A percentile compares a stretch with the other conserved stretches of the same genome.
Conservation (phyloP, 2,797 vertebrate genomes). For the Rhinogobio ventralis region DNA sequence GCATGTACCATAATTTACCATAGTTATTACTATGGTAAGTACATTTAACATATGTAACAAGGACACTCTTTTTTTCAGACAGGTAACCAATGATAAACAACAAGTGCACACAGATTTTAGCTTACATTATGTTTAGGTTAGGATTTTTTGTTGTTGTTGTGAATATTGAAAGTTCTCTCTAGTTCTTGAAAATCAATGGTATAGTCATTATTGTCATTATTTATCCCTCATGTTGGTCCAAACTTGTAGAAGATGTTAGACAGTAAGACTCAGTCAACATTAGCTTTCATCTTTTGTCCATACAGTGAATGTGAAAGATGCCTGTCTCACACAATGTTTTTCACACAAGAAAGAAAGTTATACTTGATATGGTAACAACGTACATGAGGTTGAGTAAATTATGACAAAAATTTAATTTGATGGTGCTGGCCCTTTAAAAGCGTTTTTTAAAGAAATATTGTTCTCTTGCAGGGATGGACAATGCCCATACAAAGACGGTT, state of each 20-base stretch:
- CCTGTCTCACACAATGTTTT: not conserved
- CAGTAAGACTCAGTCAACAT: not conserved
- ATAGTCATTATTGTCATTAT: not conserved
- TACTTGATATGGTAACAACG: not conserved
- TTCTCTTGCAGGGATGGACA: constrained; percentile 77
- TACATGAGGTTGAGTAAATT: not conserved
- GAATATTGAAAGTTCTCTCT: not conserved
- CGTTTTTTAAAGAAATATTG: not conserved
- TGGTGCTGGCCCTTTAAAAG: not conserved
- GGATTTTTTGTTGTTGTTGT: not conserved
- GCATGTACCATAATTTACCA: too few relatives aligned
- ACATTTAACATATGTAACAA: too few relatives aligned
- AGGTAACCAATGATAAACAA: not conserved
- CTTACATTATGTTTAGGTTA: not conserved
- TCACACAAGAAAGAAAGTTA: not conserved
- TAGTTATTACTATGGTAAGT: too few relatives aligned
- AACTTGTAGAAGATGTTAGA: not conserved
- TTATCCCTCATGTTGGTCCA: not conserved
- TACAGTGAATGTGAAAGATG: not conserved
- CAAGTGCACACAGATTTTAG: not conserved
- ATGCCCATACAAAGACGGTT: constrained; percentile 84
- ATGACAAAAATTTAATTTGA: not conserved
- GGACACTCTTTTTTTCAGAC: not conserved
- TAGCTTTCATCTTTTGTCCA: not conserved
- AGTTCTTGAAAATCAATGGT: not conserved